Conservation (phyloP, 2,888 invertebrate genomes). For the Philereme transversata region DNA sequence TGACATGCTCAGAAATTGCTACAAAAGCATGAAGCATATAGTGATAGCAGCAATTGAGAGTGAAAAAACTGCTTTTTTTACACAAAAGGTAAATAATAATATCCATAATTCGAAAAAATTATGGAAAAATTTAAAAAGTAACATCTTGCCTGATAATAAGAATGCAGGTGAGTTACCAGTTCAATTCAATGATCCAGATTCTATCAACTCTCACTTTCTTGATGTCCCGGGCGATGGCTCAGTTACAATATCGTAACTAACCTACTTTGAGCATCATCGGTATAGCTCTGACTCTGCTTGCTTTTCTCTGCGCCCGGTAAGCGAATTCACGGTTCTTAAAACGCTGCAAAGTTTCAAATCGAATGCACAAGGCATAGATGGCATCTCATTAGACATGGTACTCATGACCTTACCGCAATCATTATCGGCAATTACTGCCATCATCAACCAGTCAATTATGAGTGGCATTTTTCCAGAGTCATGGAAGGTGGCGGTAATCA, state of each 20-base stretch:
- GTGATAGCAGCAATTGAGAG: slow-evolving; percentile 6
- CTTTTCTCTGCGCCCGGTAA: background rate
- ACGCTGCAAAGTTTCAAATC: background rate
- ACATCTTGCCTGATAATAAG: background rate
- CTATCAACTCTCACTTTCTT: background rate
- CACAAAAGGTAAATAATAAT: background rate
- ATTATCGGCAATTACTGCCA: background rate
- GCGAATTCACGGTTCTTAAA: background rate
- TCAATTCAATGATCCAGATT: background rate
- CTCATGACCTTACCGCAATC: background rate
- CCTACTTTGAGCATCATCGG: background rate
- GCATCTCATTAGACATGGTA: background rate
- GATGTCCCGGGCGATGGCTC: background rate
- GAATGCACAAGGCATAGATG: background rate
- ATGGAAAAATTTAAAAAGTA: slow-evolving; percentile 1
- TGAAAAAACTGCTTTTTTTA: slow-evolving; percentile 4
- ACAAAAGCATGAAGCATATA: slow-evolving; percentile 4
- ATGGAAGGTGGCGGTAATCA: background rate
- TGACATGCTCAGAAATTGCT: background rate
- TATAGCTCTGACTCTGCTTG: background rate
- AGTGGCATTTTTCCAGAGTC: background rate
- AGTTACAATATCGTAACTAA: background rate
- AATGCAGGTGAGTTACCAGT: background rate
- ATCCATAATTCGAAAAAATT: background rate
- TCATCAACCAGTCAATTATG: background rate